Base-by-base conservation (phyloP, 1,140 invertebrate genomes). In the Temnothorax longispinosus region DNA sequence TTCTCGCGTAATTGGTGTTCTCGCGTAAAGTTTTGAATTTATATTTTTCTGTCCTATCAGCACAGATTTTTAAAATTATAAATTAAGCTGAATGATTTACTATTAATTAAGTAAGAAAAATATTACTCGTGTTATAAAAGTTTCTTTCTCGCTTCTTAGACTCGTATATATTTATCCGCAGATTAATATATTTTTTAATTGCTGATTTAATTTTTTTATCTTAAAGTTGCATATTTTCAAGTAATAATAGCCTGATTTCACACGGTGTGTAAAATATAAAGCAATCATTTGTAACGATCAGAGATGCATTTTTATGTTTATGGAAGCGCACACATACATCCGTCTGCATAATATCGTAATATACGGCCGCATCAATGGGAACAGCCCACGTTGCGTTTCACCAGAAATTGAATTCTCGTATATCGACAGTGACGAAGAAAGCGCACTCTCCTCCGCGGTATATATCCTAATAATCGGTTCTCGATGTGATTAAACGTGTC, bases 381-480 rank as follows among this genome's bases (percentile, higher is more conserved):
- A 72, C 67, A 18, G 41, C 18, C 67, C 54, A 82, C 67, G 52
- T 82, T 60, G 65, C 11, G 52, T 56, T 54, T 62, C 13, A 67
- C 47, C 7, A 86, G 84, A 77, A 87, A 85, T 87, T 76, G 86
- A 87, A 58, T 87, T 77, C 86, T 74, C 58, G 38, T 87, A 86
- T 76, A 86, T 76, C 69, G 81, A 76, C 50, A 81, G 11, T 58
- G 60, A 58, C 11, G n/a, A 75, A 85, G 71, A 85, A 75, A 69
- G 82, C 56, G 52, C 71, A 18, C 32, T 74, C 41, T 60, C 76
- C 32, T 38, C 27, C 47, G n/a, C 18, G 27, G 13, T 35, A 15
- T 47, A n/a, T 13, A 67, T 58, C 4, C 13, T 60, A 60, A 84
- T 7, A 52, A 84, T 82, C 13, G 38, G 3, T 60, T 84, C 54